Percentiles rank a stretch among this genome's conserved stretches.
phyloP scores from a whole-genome alignment of 2,797 vertebrate genomes.

The Lepilemur ruficaudatus region DNA sequence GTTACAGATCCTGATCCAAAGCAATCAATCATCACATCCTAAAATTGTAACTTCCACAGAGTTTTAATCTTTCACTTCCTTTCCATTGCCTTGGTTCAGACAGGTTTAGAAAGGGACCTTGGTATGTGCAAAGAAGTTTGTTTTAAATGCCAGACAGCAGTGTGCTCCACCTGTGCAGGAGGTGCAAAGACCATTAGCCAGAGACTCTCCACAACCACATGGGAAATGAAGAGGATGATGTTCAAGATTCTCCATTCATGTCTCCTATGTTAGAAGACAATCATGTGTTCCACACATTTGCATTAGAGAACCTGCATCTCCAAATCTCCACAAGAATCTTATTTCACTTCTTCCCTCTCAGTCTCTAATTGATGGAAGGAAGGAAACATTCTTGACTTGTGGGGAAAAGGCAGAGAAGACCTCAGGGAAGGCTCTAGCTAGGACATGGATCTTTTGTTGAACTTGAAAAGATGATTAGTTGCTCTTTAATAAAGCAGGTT shows the following conservation, averaged over 20 bases:
- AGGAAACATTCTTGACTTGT: background rate
- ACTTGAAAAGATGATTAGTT: background rate
- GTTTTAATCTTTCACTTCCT: conserved; percentile 25
- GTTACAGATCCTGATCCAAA: conserved; percentile 56
- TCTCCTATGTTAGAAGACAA: background rate
- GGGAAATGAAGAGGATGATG: background rate
- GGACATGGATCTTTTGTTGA: background rate
- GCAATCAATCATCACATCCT: conserved; percentile 44
- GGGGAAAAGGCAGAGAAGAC: background rate
- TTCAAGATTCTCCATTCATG: background rate
- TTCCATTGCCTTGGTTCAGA: background rate
- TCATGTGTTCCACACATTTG: background rate
- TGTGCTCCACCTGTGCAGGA: background rate
- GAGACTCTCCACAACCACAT: background rate
- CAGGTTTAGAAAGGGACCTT: background rate
- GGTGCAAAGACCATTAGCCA: background rate
- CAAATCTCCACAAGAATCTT: background rate
- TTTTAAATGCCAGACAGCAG: background rate
- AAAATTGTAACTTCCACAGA: conserved; percentile 45
- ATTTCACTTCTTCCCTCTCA: background rate
- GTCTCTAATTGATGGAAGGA: background rate
- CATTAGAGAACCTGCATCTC: background rate
- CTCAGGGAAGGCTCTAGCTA: background rate
- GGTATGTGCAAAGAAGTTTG: background rate
- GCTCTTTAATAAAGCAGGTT: background rate